Conservation (phyloP, 2,888 invertebrate genomes). For the Tanytarsus gracilentus region DNA sequence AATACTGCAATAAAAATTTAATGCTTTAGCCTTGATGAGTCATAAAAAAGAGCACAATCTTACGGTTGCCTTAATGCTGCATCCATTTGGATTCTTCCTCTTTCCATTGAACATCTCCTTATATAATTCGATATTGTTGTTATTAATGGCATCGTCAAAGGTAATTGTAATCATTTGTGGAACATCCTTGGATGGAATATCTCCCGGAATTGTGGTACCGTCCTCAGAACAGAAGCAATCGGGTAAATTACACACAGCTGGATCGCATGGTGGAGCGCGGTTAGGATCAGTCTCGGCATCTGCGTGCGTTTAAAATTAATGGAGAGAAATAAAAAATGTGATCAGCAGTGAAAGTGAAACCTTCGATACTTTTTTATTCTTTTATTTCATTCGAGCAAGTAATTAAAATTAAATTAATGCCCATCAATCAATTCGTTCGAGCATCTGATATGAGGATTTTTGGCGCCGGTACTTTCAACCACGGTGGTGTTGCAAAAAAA, state of each 20-base stretch:
- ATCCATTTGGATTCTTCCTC: constrained; percentile 86
- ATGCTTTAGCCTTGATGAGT: not conserved
- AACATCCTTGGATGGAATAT: constrained; percentile 74
- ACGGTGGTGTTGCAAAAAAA: not conserved
- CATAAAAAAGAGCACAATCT: not conserved
- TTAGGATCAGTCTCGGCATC: constrained; percentile 91
- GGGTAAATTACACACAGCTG: constrained; percentile 73
- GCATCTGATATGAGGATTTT: not conserved
- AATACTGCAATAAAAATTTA: constrained; percentile 47
- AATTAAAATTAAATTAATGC: not conserved
- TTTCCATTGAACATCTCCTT: constrained; percentile 84
- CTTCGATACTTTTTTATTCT: too few species aligned
- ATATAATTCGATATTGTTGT: constrained; percentile 89
- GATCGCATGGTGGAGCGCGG: constrained; percentile 82
- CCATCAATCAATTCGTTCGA: not conserved
- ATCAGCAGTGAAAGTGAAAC: not conserved
- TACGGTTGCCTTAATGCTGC: constrained; percentile 77
- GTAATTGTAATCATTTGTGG: constrained; percentile 93
- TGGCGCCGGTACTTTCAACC: not conserved
- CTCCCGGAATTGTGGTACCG: constrained; percentile 77
- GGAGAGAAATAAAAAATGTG: not conserved
- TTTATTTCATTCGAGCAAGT: too few species aligned
- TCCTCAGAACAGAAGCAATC: constrained; percentile 93
- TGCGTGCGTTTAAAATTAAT: constrained; percentile 41
- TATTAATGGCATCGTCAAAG: constrained; percentile 90